Conservation (phyloP, 1,140 invertebrate species). For the Aphaenogaster floridana region DNA sequence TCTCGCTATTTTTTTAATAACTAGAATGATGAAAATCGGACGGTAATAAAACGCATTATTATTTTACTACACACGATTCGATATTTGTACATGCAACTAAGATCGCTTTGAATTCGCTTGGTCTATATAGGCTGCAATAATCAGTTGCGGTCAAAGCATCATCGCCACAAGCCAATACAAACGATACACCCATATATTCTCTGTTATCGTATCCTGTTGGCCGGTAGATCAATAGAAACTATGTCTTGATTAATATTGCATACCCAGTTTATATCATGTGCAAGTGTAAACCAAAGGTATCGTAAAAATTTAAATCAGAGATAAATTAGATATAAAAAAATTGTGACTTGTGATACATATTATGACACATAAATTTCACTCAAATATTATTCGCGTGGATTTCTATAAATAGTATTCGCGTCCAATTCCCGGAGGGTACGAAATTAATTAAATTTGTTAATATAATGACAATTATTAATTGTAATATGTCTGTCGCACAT, state of each 20-base stretch:
- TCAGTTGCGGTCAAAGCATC: constrained; percentile 19
- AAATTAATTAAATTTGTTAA: constrained; percentile 9
- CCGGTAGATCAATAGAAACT: constrained; percentile 3
- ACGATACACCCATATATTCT: background rate
- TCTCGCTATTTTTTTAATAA: background rate
- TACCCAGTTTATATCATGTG: background rate
- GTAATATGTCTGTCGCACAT: background rate
- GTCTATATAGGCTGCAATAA: background rate
- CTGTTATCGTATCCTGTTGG: background rate
- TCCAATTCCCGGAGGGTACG: background rate
- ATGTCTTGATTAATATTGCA: constrained; percentile 24
- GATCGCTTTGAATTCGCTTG: background rate
- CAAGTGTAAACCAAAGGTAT: background rate
- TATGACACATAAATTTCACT: background rate
- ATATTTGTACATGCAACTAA: background rate
- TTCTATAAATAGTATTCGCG: background rate
- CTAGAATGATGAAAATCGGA: background rate
- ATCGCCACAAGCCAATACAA: background rate
- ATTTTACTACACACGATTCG: background rate
- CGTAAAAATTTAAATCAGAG: background rate
- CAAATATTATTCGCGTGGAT: background rate
- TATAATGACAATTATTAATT: constrained; percentile 1
- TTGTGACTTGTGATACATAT: background rate
- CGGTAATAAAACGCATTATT: background rate
- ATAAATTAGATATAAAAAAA: background rate